These are phyloP conservation scores for Monodelphis domestica DNA, from an alignment of 2,797 vertebrate species.

Conservation along the genomic window DNA sequence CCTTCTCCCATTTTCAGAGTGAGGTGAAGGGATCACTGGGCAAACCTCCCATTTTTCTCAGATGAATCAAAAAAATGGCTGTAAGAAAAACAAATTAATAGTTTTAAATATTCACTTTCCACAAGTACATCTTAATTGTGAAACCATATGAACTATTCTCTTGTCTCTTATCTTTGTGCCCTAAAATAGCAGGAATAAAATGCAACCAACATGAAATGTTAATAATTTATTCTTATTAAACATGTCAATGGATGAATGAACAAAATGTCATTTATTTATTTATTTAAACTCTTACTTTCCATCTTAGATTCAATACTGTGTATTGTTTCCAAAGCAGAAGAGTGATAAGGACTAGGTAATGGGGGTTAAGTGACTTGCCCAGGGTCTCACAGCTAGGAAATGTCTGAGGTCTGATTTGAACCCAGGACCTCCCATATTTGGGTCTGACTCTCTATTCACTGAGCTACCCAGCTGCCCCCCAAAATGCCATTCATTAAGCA, in stretches of 20 bases:
- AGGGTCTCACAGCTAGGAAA: too few relatives aligned
- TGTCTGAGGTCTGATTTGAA: too few relatives aligned
- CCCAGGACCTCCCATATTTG: too few relatives aligned
- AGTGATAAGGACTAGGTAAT: too few relatives aligned
- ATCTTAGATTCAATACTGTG: too few relatives aligned
- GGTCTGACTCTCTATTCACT: too few relatives aligned
- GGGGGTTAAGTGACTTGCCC: too few relatives aligned
- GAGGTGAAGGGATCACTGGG: background rate
- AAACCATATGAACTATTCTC: conserved; percentile 13
- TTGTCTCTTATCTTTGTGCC: background rate
- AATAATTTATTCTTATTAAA: conserved; percentile 11
- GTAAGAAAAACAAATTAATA: background rate
- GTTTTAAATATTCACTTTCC: background rate
- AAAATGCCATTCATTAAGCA: background rate
- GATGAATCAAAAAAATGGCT: conserved; percentile 20
- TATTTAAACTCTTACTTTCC: too few relatives aligned
- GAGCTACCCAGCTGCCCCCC: too few relatives aligned
- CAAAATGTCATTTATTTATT: background rate
- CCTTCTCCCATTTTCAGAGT: background rate
- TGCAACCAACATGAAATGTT: background rate
- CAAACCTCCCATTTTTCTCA: background rate
- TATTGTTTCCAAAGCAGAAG: too few relatives aligned
- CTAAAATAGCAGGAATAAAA: background rate
- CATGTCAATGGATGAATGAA: background rate
- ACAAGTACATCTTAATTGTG: background rate